Evolutionary conservation across 1,140 invertebrate species (phyloP), one percentile per base, ranked within the genome.

Genomic region (Musca vetustissima): DNA sequence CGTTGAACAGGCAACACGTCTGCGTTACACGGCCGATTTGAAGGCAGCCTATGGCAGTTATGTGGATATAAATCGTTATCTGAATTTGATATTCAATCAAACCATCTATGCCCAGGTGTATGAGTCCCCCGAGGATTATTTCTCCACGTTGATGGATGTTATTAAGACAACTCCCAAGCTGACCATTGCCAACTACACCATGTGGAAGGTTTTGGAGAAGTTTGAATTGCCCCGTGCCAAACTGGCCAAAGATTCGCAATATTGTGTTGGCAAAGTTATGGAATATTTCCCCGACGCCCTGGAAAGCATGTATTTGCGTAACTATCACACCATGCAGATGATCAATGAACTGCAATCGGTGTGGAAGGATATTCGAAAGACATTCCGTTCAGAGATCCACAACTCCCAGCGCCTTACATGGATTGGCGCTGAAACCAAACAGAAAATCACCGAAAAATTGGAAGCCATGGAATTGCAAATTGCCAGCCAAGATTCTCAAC

Each of bases 241-340:
- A 91, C 68, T 90, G 93, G 88, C 93, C 91, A 14, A 94, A 93
- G 89, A 93, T 91, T 70, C 72, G 14, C 25, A 85, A 90, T 47
- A 85, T 78, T 81, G 78, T 15, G 72, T 79, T 7, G 74, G 77
- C 19, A 70, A 74, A 59, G 73, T 76, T 15, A 76, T 75, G 14
- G 67, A 76, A 1, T 79, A 71, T 32, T 77, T 80, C 21, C 78
- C 78, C 0, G 70, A 72, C 47, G 78, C 78, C 17, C 66, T 81
- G 59, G 93, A 95, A 2, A 88, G 92, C 0, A 87, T 97, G 81
- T 98, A 96, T 82, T 93, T 97, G 1, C 85, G 86, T 67, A 90
- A 92, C 76, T 92, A 94, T 83, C 86, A 97, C 88, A 96, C 94
- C 1, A 82, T 95, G 67, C 86, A 88, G 13, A 95, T 97, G 92